Percentiles rank a stretch among this genome's conserved stretches.
phyloP scores from a whole-genome alignment of 2,113 vertebrate species.

The Cryptomyrus ogoouensis region DNA sequence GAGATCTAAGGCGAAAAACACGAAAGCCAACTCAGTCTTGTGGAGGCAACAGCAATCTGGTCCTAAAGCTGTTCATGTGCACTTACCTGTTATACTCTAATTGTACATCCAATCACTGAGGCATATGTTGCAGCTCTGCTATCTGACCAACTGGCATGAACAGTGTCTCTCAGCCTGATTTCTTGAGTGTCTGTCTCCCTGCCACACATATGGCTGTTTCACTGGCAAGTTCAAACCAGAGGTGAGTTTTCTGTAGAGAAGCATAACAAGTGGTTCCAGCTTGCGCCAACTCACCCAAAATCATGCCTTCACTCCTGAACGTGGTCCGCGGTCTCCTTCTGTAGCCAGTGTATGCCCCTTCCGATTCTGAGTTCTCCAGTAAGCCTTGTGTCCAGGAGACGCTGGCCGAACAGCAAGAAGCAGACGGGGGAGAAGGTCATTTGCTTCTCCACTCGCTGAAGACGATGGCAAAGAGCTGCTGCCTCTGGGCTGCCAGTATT shows the following conservation, averaged over 20 bases:
- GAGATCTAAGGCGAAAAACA: neutral
- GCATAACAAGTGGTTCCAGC: neutral
- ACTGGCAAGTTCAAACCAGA: neutral
- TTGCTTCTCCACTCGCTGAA: constrained; percentile 47
- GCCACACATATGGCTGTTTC: neutral
- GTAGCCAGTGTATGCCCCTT: constrained; percentile 27
- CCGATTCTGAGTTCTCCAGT: constrained; percentile 34
- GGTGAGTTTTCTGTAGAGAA: neutral
- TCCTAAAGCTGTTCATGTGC: neutral
- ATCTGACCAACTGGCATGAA: neutral
- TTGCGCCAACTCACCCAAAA: constrained; percentile 60
- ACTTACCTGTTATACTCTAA: neutral
- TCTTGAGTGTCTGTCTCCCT: neutral
- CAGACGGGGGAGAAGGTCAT: constrained; percentile 45
- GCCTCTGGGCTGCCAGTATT: neutral
- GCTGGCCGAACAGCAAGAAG: constrained; percentile 56
- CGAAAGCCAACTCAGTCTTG: neutral
- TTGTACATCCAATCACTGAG: neutral
- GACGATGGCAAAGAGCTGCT: constrained; percentile 18
- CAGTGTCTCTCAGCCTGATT: neutral
- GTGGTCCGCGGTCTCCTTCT: constrained; percentile 23
- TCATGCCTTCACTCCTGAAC: constrained; percentile 56
- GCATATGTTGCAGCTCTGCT: neutral
- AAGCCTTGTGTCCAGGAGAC: constrained; percentile 33
- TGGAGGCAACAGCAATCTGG: neutral